Conservation (phyloP, 1,140 invertebrate genomes). For the Theocolax elegans region DNA sequence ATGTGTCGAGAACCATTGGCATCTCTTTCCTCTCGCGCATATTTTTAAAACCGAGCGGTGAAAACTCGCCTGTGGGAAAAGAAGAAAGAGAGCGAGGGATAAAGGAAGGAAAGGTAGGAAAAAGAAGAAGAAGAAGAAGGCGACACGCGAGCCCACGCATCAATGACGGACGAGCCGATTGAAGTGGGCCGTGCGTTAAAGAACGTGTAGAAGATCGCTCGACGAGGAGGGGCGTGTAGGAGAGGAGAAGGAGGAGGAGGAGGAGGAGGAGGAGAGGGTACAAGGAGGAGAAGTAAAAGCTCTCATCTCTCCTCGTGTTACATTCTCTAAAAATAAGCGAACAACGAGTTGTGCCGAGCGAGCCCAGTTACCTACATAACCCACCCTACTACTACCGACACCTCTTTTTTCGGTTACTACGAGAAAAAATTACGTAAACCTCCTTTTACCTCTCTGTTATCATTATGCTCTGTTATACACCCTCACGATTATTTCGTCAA, state of each 20-base stretch:
- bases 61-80: neutral
- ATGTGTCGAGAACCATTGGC: no score
- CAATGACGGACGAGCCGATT: conserved; percentile 31
- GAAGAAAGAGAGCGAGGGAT: neutral
- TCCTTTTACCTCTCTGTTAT: neutral
- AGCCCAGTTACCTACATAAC: conserved; percentile 68
- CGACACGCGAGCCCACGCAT: conserved; percentile 31
- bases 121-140: conserved; percentile 32
- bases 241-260: neutral
- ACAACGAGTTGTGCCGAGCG: conserved; percentile 50
- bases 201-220: no score
- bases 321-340: conserved; percentile 66
- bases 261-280: neutral
- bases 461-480: neutral
- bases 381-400: neutral
- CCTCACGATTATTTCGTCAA: neutral
- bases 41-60: no score
- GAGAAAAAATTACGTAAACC: no score
- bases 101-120: conserved; percentile 43
- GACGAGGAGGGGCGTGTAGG: neutral
- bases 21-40: no score
- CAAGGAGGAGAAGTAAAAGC: conserved; percentile 9
- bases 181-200: no score
- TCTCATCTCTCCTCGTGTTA: conserved; percentile 63
- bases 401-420: no score